Evolutionary conservation across 2,113 vertebrate species (phyloP).

Genomic region (Lycaon pictus): DNA sequence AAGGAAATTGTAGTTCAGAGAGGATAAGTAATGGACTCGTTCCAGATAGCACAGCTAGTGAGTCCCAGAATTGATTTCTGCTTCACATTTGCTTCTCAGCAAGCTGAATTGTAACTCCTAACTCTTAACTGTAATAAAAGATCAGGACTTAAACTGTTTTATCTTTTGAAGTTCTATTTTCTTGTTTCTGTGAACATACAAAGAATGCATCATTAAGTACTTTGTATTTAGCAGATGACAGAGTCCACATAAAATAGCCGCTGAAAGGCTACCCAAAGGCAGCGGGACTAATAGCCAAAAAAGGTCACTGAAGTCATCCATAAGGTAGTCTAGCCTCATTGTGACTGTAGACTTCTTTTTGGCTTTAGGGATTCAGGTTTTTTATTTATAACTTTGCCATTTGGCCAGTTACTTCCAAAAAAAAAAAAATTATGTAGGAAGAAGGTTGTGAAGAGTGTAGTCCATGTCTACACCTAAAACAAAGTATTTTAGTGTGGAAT

Average conservation of each 20-base stretch:
- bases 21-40: neutral
- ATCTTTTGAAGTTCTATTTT: conserved; percentile 18
- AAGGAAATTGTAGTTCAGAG: conserved; percentile 24
- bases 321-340: neutral
- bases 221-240: conserved; percentile 15
- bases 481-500: conserved; percentile 28
- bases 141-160: neutral
- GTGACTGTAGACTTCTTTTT: neutral
- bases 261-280: neutral
- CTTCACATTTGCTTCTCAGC: neutral
- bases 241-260: neutral
- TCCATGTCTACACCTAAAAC: neutral
- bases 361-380: neutral
- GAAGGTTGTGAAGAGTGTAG: neutral
- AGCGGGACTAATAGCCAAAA: neutral
- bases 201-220: neutral
- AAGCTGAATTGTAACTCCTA: conserved; percentile 17
- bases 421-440: neutral
- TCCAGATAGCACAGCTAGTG: neutral
- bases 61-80: conserved; percentile 3
- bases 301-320: neutral
- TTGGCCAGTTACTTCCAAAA: neutral
- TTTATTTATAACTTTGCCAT: neutral
- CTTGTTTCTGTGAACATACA: conserved; percentile 9
- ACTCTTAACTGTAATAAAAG: neutral